A percentile compares a stretch with the other conserved stretches of the same genome.
Evolutionary conservation across 2,113 vertebrate genomes (phyloP).

Genomic region (Dipodomys spectabilis): DNA sequence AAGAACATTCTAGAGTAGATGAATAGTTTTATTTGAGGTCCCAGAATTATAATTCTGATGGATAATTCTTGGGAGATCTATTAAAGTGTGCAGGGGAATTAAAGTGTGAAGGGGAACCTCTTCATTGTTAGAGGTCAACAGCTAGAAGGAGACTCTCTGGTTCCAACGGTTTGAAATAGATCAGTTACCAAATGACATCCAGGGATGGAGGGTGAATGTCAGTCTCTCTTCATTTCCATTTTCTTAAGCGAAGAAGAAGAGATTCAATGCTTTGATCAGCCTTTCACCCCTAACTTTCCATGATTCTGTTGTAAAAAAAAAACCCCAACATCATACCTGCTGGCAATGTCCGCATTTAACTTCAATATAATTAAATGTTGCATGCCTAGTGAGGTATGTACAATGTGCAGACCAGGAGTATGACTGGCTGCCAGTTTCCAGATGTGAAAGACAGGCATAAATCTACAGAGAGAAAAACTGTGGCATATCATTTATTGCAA

Average conservation of each 20-base stretch:
- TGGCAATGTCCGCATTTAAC: not conserved
- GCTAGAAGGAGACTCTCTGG: constrained; percentile 19
- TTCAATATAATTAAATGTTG: too few relatives aligned
- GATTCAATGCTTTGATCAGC: not conserved
- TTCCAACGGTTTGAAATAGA: not conserved
- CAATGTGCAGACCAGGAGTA: too few relatives aligned
- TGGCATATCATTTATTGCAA: too few relatives aligned
- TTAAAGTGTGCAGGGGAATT: not conserved
- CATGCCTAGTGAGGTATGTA: too few relatives aligned
- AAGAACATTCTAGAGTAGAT: not conserved
- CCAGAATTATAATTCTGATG: not conserved
- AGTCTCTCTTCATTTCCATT: not conserved
- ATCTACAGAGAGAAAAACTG: too few relatives aligned
- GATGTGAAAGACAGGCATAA: too few relatives aligned
- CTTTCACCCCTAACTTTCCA: not conserved
- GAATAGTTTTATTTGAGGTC: constrained; percentile 31
- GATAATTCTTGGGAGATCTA: not conserved
- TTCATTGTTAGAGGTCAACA: not conserved
- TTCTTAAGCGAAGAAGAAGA: constrained; percentile 12
- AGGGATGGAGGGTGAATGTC: not conserved
- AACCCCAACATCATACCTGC: not conserved
- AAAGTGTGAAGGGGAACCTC: not conserved
- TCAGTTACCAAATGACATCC: not conserved
- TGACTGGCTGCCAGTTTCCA: too few relatives aligned
- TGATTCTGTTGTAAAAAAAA: not conserved